These are phyloP conservation scores for Drosophila seclusa DNA, from an alignment of 2,888 invertebrate species.

Conservation along the genomic window DNA sequence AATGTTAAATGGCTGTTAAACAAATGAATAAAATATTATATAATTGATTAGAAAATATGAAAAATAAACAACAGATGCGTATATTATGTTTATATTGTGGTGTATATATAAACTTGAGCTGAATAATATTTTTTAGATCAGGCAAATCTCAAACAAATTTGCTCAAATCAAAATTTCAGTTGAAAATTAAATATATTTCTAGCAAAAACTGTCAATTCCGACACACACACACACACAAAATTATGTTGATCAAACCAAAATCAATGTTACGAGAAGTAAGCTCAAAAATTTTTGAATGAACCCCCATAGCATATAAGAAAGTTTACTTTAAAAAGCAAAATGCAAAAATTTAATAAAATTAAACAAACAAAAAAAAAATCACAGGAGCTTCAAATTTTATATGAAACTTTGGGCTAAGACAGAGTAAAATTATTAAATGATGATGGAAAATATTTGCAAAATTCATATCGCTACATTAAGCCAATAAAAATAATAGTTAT, in stretches of 20 bases:
- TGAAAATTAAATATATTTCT: constrained; percentile 27
- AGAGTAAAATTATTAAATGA: constrained; percentile 18
- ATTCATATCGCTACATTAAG: constrained; percentile 71
- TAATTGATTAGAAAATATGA: constrained; percentile 30
- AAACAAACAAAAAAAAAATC: constrained; percentile 2
- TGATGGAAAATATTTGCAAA: constrained; percentile 29
- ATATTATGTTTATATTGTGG: constrained; percentile 12
- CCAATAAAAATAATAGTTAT: constrained; percentile 44
- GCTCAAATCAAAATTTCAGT: constrained; percentile 57
- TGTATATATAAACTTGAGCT: constrained; percentile 38
- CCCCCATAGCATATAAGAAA: constrained; percentile 24
- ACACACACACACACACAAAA: constrained; percentile 21
- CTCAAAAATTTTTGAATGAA: constrained; percentile 26
- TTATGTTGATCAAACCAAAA: constrained; percentile 9
- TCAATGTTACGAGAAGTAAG: constrained; percentile 27
- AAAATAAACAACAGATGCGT: neutral
- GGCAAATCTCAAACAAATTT: constrained; percentile 56
- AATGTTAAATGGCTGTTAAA: constrained; percentile 72
- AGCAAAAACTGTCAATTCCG: constrained; percentile 66
- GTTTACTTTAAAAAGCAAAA: constrained; percentile 52
- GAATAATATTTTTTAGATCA: constrained; percentile 18
- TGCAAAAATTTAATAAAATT: neutral
- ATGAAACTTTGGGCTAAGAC: constrained; percentile 56
- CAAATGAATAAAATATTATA: constrained; percentile 20
- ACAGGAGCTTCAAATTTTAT: constrained; percentile 73